Base-by-base conservation (phyloP, 2,797 vertebrate species). In the Hephaestus fuliginosus region DNA sequence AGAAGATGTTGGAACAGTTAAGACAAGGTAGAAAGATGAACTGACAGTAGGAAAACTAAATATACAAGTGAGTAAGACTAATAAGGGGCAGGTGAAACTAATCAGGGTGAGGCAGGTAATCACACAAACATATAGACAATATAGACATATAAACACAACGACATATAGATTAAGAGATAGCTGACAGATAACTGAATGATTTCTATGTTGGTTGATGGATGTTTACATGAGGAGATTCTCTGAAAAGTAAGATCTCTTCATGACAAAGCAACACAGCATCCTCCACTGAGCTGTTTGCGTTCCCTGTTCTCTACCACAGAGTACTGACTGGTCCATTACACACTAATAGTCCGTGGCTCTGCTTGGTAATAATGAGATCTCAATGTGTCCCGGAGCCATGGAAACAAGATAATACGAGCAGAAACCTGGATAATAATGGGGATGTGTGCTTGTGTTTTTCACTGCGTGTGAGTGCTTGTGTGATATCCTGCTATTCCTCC, bases 331-430 rank as follows among this genome's bases (percentile, higher is more conserved):
- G 71, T 78, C 76, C 88, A 90, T 91, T 89, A 75, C 41, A 8
- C 72, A 72, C 57, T 84, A 70, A 85, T 74, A 76, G 67, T 58
- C 53, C 53, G 30, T 20, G 33, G 43, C 83, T 82, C 62, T 88
- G 71, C 12, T 56, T 51, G 66, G 70, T 80, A 53, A 72, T 87
- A 86, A 85, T 81, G 83, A 84, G 71, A 84, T 74, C 69, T 78
- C 49, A 81, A 15, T 76, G 73, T 78, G 74, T 84, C 81, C 64
- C 30, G 60, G 36, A 91, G 90, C 84, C 85, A 89, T 89, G 58
- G 86, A 86, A 91, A 92, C 81, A 78, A 71, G 55, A 88, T 76
- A 73, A 76, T 66, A 78, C 68, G n/a, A 44, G 43, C 44, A 49
- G n/a, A 81, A 70, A 51, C 56, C 51, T 65, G 63, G 15, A 51